phyloP scores from a whole-genome alignment of 2,113 vertebrate species.

The Lepus americanus region DNA sequence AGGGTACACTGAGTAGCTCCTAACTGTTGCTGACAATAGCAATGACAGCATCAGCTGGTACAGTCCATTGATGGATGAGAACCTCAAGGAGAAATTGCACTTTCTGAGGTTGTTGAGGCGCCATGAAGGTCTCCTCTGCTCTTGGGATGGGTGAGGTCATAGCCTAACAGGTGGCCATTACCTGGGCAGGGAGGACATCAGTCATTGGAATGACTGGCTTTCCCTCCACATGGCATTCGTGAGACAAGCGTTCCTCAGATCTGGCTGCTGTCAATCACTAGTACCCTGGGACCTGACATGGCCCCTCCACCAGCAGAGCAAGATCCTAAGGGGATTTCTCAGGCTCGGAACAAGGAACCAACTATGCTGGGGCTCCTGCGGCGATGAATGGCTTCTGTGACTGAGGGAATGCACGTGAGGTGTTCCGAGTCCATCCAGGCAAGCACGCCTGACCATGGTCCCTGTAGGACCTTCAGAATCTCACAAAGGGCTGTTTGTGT shows the following conservation, averaged over 20 bases:
- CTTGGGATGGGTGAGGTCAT: background rate
- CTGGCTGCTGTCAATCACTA: background rate
- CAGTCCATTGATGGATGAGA: background rate
- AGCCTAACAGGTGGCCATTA: background rate
- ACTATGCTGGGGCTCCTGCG: background rate
- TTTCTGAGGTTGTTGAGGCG: background rate
- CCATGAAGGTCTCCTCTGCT: background rate
- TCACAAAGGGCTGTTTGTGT: slow-evolving; percentile 7
- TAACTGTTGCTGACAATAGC: background rate
- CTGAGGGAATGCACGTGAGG: background rate
- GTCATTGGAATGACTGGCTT: background rate
- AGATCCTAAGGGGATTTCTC: background rate
- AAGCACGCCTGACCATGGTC: background rate
- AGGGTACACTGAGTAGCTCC: background rate
- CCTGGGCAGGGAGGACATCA: background rate
- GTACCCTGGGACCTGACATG: background rate
- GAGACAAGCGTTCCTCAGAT: background rate
- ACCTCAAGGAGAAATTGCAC: background rate
- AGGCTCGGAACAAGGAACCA: slow-evolving; percentile 5
- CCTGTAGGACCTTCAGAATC: background rate
- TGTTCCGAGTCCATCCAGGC: background rate
- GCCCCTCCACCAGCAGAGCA: background rate
- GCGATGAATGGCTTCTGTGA: background rate
- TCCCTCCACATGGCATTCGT: background rate
- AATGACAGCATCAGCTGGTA: background rate